Base-by-base conservation (phyloP, 2,888 invertebrate genomes). In the Lepetodrilus schrolli region DNA sequence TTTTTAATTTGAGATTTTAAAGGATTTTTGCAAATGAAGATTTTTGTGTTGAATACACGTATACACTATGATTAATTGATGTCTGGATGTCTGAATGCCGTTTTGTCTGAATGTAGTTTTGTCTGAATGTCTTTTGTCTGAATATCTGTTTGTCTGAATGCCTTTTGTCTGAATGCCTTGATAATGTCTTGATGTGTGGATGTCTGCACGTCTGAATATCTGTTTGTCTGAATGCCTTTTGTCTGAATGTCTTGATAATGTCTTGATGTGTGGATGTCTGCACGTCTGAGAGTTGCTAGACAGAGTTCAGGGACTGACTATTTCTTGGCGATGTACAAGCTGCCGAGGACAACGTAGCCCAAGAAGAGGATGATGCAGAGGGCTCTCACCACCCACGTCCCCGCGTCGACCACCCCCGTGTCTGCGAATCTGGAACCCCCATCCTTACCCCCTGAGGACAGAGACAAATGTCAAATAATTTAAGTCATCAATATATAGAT, bases 331-430 rank as follows among this genome's bases (percentile, higher is more conserved):
- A 68, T 30, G 68, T 30, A 68, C 10, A 47, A 10, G 38, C 68
- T 47, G 4, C 26, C 47, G 2, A 68, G 43, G n/a, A 30, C 47
- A n/a, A 68, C 43, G 68, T 68, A 68, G 47, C 68, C 68, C n/a
- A 68, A 30, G 47, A 68, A 47, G 68, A 68, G 68, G 30, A 68
- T 23, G 47, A 68, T 47, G 47, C 68, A 68, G 26, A 68, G 47
- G 13, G 47, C 21, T 5, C 68, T 17, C 26, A 47, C 68, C 68
- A 47, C 68, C 68, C 68, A 68, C 21, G 20, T 30, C 4, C 47
- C 30, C 13, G 68, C 23, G 13, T 68, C 68, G 47, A n/a, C 26
- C 13, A 20, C 68, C 17, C 26, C 13, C 30, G 30, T 34, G n/a
- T n/a, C 58, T 13, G 23, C 38, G 23, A 23, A 10, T 20, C 7